Evolutionary conservation across 2,797 vertebrate species (phyloP), one percentile per base, ranked within the genome.

Genomic region (Sebastes hubbsi): DNA sequence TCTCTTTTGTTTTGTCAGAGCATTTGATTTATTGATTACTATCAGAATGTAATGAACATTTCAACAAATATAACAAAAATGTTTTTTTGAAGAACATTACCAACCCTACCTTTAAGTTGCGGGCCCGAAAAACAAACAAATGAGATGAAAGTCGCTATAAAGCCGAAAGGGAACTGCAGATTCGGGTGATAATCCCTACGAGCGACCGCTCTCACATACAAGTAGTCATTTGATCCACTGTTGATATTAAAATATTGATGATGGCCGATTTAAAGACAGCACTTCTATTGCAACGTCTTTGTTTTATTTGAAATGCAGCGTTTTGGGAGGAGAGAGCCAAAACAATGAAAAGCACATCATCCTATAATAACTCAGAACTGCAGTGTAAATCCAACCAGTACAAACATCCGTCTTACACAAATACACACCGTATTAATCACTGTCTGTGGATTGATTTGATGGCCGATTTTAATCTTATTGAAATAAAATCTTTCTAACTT

Each of bases 1-100:
- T 36, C 34, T 36, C 4, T 38, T 38, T 38, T 36, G 11, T 36
- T 38, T 42, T 42, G 14, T 42, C 38, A 42, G 38, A 42, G 14
- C 38, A 42, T 42, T 42, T 16, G 38, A 42, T 42, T 42, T 42
- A 42, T 42, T 42, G 38, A 42, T 16, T 42, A 0, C 14, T 16
- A 0, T 42, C 1, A 0, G 38, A 0, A 42, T 42, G 38, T 42
- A 42, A 42, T 0, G 38, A 42, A 0, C 0, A 42, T 42, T 16
- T 46, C 42, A 46, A 46, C 42, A 46, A 46, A 46, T 8, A 46
- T 46, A 46, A 46, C 42, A 1, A 46, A 46, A 18, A 6, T 0
- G 0, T 8, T 6, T 18, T 18, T 46, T 46, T 46, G 42, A 46
- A 46, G 16, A 4, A 18, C 16, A 46, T 46, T 46, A 46, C 16